phyloP scores from a whole-genome alignment of 2,797 vertebrate species.

The Darevskia nairensis region DNA sequence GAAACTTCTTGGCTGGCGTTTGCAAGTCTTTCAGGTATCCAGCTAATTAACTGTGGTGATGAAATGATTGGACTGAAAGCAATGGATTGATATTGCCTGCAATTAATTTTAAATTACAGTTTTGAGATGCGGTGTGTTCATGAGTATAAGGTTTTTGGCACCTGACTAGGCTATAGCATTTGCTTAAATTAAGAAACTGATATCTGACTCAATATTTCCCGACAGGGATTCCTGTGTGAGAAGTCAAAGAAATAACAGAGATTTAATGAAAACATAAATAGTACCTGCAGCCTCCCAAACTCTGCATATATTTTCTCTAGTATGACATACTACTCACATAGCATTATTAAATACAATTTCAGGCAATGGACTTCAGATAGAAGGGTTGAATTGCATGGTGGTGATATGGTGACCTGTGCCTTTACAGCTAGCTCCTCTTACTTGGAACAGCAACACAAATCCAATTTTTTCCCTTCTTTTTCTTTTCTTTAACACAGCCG shows the following conservation, averaged over 20 bases:
- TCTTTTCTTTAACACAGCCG: too few relatives aligned
- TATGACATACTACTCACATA: neutral
- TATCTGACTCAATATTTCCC: neutral
- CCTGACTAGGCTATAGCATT: neutral
- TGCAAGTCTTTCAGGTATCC: neutral
- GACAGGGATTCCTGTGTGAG: neutral
- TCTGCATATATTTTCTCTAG: neutral
- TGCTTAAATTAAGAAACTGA: neutral
- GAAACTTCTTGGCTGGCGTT: neutral
- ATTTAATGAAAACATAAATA: neutral
- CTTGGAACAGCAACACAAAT: neutral
- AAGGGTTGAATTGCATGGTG: too few relatives aligned
- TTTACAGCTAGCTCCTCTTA: neutral
- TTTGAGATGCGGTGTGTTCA: neutral
- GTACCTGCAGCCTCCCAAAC: neutral
- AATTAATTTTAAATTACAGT: constrained; percentile 17
- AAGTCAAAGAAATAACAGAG: neutral
- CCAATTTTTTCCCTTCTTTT: too few relatives aligned
- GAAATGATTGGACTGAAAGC: neutral
- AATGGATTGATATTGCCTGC: neutral
- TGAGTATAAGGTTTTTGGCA: neutral
- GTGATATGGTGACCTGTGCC: neutral
- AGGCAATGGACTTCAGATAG: neutral
- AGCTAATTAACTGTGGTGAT: constrained; percentile 3
- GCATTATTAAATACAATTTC: neutral